Evolutionary conservation across 2,797 vertebrate species (phyloP).

Genomic region (Lepilemur septentrionalis): DNA sequence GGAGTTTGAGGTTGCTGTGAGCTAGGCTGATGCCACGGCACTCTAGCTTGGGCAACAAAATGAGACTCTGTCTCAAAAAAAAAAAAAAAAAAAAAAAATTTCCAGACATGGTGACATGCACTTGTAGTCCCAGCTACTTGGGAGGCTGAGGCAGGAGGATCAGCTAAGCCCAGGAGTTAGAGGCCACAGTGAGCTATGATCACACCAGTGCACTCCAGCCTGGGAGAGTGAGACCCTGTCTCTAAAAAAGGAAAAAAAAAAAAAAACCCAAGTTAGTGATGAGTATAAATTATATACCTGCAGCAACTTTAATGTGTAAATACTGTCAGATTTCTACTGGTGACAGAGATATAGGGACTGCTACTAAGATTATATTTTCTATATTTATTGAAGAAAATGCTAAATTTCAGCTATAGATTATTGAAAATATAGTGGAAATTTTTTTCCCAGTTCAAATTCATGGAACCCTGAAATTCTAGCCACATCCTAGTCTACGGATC

Average conservation of each 20-base stretch:
- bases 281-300: not conserved
- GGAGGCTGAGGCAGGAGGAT: not conserved
- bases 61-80: too few relatives aligned
- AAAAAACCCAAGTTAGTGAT: not conserved
- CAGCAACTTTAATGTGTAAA: slow-evolving; percentile 28
- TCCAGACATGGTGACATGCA: too few relatives aligned
- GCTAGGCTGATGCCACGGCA: too few relatives aligned
- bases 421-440: slow-evolving; percentile 21
- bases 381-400: slow-evolving; percentile 5
- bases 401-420: slow-evolving; percentile 32
- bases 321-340: not conserved
- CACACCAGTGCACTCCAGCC: not conserved
- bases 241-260: too few relatives aligned
- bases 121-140: too few relatives aligned
- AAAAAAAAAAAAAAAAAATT: too few relatives aligned
- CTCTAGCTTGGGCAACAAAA: too few relatives aligned
- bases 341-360: not conserved
- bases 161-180: not conserved
- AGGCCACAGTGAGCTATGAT: not conserved
- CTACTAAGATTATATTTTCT: not conserved
- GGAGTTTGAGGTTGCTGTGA: too few relatives aligned
- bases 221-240: not conserved
- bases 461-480: slow-evolving; percentile 25
- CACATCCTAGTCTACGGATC: not conserved
- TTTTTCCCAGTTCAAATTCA: not conserved